Percentiles rank a stretch among this genome's conserved stretches.
Conservation (phyloP, 2,113 vertebrate species). For the Cygnus buccinator region DNA sequence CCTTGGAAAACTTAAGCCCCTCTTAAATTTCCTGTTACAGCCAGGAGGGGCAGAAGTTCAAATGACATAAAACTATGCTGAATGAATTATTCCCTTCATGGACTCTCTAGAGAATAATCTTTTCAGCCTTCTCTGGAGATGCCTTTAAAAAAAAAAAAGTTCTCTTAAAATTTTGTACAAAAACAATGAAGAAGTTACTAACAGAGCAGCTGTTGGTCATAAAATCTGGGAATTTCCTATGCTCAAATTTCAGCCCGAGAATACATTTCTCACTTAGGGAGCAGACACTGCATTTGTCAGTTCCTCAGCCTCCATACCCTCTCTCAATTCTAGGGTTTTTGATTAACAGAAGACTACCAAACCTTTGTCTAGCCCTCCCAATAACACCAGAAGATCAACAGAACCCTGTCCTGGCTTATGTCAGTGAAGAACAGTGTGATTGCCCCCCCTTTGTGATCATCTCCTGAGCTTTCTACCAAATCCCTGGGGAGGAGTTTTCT, state of each 20-base stretch:
- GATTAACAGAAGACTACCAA: not conserved
- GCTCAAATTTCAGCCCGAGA: not conserved
- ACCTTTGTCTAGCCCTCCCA: not conserved
- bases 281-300: not conserved
- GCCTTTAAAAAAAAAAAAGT: not conserved
- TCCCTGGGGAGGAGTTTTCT: not conserved
- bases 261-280: not conserved
- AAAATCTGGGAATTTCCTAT: not conserved
- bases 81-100: not conserved
- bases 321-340: not conserved
- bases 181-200: conserved; percentile 9
- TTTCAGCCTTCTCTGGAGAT: not conserved
- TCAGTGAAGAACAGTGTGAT: not conserved
- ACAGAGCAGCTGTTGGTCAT: not conserved
- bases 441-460: not conserved
- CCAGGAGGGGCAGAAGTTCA: conserved; percentile 8
- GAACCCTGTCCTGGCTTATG: not conserved
- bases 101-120: not conserved
- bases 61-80: not conserved
- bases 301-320: not conserved
- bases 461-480: not conserved
- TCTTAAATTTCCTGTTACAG: conserved; percentile 5
- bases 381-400: rapidly evolving
- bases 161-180: not conserved
- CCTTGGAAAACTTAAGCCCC: not conserved